Percentiles rank a stretch among this genome's conserved stretches.
Evolutionary conservation across 2,888 invertebrate species (phyloP).

Genomic region (Epistrophe grossulariae): DNA sequence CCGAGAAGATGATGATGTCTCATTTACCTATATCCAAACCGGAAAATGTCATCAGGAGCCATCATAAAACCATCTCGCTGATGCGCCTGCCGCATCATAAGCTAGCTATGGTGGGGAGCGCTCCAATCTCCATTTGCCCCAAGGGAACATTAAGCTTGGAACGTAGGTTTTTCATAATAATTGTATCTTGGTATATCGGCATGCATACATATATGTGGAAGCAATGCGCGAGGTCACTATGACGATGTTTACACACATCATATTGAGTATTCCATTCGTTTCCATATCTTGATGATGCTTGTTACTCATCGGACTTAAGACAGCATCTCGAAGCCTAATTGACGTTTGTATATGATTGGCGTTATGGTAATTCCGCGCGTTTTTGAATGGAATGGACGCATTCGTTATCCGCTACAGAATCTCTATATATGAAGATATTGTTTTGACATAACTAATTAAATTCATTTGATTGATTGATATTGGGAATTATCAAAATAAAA

Average conservation of each 20-base stretch:
- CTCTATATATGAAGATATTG: conserved; percentile 57
- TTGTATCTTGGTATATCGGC: conserved; percentile 30
- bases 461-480: conserved; percentile 69
- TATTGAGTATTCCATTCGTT: conserved; percentile 70
- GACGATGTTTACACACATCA: conserved; percentile 42
- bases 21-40: conserved; percentile 76
- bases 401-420: conserved; percentile 41
- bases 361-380: conserved; percentile 79
- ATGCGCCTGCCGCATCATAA: conserved; percentile 8
- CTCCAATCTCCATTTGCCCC: conserved; percentile 54
- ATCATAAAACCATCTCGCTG: conserved; percentile 73
- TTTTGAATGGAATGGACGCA: conserved; percentile 59
- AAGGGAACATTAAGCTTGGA: conserved; percentile 35
- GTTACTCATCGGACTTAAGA: conserved; percentile 70
- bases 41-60: conserved; percentile 75
- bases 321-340: conserved; percentile 78
- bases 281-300: conserved; percentile 74
- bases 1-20: conserved; percentile 66
- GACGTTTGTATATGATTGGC: conserved; percentile 82
- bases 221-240: conserved; percentile 68
- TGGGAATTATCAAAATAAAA: conserved; percentile 3
- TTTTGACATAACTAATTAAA: conserved; percentile 72
- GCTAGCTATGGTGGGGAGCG: not conserved
- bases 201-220: conserved; percentile 26
- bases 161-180: conserved; percentile 65